Base-by-base conservation (phyloP, 30 jellyfish, hydroid and myxozoan species). In the Cassiopea xamachana region DNA sequence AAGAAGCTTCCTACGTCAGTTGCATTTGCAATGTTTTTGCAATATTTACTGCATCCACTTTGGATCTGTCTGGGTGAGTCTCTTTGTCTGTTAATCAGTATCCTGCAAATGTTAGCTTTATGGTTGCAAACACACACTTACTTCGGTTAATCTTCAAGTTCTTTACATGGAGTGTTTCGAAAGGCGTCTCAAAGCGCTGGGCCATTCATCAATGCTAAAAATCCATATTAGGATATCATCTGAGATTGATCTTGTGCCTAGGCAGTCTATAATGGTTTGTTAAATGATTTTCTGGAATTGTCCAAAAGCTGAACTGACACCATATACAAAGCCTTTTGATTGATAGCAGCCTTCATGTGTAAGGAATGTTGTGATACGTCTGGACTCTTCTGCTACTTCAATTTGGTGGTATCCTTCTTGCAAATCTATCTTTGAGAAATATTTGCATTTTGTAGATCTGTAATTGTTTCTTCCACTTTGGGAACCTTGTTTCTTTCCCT, bases 31-130 rank as follows among this genome's bases (percentile, higher is more conserved):
- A 89, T 46, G 72, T 47, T 59, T 74, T 64, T 16, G 93, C 60
- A 60, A 73, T 73, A 81, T 61, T 51, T 44, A 84, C 62, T 69
- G 92, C 92, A 27, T 73, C 93, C 7, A 55, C 77, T 64, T 86
- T 86, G 62, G 84, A 72, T 72, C 55, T 68, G 61, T 86, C 93
- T 48, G 93, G 81, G 19, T 86, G 81, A 49, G 44, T 86, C 61
- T 89, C 93, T 75, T 86, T 86, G 84, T 86, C 88, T 86, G 93
- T 69, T 50, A 73, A 44, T 18, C 81, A 64, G 77, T 69, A 75
- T 72, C 93, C 87, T 60, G 85, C 84, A 86, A 86, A 60, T 60
- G 84, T 75, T 10, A 86, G 81, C 73, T 86, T 49, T 73, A 18
- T 61, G 27, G 84, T 86, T 75, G 76, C 81, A 81, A 88, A 88